phyloP scores from a whole-genome alignment of 2,888 invertebrate species.

The Philopedon plagiatum region DNA sequence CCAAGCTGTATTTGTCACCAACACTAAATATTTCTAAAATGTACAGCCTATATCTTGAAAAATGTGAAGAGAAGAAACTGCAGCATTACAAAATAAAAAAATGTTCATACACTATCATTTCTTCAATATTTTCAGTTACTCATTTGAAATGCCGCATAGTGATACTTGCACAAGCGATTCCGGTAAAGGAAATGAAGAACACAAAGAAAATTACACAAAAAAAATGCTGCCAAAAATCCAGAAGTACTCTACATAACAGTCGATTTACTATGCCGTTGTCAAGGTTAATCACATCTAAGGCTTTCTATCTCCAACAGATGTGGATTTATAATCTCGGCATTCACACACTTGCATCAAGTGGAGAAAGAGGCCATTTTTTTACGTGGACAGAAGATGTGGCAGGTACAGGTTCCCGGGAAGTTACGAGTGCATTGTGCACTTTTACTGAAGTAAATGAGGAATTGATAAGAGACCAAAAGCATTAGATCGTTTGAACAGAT shows the following conservation, averaged over 20 bases:
- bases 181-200: not conserved
- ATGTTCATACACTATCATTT: not conserved
- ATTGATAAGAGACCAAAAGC: not conserved
- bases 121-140: not conserved
- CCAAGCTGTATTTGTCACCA: no score
- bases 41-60: no score
- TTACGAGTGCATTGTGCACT: not conserved
- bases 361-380: not conserved
- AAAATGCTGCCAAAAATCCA: not conserved
- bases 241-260: not conserved
- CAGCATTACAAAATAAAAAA: not conserved
- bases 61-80: no score
- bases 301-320: slow-evolving; percentile 47
- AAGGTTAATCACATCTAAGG: slow-evolving; percentile 47
- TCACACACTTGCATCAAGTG: slow-evolving; percentile 7
- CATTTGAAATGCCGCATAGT: not conserved
- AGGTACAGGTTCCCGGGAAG: not conserved
- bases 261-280: slow-evolving; percentile 37
- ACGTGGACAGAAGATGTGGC: not conserved
- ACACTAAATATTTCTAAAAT: no score
- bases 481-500: slow-evolving; percentile 53
- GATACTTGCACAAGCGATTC: not conserved
- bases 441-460: no score
- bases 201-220: not conserved
- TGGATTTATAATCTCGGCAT: slow-evolving; percentile 20